Evolutionary conservation across 2,113 vertebrate species (phyloP).

Genomic region (Typhlomys cinereus): DNA sequence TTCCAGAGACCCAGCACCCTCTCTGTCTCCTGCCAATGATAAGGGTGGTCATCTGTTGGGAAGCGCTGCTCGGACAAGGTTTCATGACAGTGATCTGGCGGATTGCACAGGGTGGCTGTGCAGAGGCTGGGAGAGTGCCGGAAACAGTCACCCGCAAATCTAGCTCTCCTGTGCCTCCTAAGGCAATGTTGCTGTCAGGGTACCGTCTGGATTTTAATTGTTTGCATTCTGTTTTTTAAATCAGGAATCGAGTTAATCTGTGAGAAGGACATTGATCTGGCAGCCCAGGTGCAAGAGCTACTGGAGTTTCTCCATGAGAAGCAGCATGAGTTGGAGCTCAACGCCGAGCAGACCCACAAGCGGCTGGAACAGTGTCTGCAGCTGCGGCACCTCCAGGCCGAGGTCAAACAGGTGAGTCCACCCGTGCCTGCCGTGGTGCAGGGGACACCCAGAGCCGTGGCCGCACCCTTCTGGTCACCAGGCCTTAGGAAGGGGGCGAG

Average conservation of each 20-base stretch:
- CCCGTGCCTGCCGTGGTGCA: not conserved
- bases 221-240: conserved; percentile 41
- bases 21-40: not conserved
- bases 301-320: conserved; percentile 99
- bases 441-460: not conserved
- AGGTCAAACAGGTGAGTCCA: conserved; percentile 96
- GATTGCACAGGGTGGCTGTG: not conserved
- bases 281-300: conserved; percentile 97
- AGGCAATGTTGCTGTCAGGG: not conserved
- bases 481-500: not conserved
- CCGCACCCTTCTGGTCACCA: not conserved
- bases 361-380: conserved; percentile 95
- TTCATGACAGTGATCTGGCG: not conserved
- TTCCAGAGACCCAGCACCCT: not conserved
- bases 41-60: not conserved
- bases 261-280: conserved; percentile 97
- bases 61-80: not conserved
- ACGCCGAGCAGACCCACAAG: conserved; percentile 95
- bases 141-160: not conserved
- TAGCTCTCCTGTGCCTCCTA: not conserved
- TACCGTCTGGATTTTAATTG: conserved; percentile 46
- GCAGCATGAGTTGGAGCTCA: conserved; percentile 96
- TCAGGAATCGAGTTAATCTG: conserved; percentile 97
- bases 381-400: conserved; percentile 96
- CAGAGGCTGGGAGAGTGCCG: not conserved